Evolutionary conservation across 2,113 vertebrate species (phyloP), one percentile per base, ranked within the genome.

Genomic region (Nesogale talazaci): DNA sequence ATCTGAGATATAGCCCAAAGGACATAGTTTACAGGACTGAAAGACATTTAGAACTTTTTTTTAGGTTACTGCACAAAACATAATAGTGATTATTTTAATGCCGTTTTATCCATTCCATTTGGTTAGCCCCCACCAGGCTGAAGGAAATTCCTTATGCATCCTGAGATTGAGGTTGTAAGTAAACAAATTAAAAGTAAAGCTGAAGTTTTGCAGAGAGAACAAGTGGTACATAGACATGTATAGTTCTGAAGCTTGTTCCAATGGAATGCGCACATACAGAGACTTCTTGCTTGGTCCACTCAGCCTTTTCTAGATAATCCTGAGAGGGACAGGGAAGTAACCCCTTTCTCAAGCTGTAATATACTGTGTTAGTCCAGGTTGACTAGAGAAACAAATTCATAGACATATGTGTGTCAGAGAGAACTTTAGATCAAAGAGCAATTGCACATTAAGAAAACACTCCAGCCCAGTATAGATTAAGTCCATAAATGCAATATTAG

Each of bases 231-330:
- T 17, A 23, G 0, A 2, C 15, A 1, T 22, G 67, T 27, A 31
- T 2, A 19, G 4, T 1, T 8, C 46, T 56, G 29, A 0, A 1
- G 23, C 0, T 25, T 6, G 1, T 1, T 20, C 15, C 67, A 10
- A 20, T 0, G 0, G 29, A 52, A 52, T 52, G 46, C 14, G 14
- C 46, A 52, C 46, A 52, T 52, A 52, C 46, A 52, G 46, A 52
- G 4, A 16, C 23, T 27, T 38, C 59, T 1, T 2, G 6, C 76
- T 72, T 61, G n/a, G 9, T 70, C 31, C 31, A 40, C 36, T 72
- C 31, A 72, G 16, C 38, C 83, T 86, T 86, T 88, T 88, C 14
- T 40, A 77, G 69, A 38, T 87, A 38, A 83, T 82, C 59, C 63
- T 69, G 1, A 52, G 46, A 12, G 46, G 10, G 46, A 52, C 46